Evolutionary conservation across 2,888 invertebrate species (phyloP).

Genomic region (Acleris holmiana): DNA sequence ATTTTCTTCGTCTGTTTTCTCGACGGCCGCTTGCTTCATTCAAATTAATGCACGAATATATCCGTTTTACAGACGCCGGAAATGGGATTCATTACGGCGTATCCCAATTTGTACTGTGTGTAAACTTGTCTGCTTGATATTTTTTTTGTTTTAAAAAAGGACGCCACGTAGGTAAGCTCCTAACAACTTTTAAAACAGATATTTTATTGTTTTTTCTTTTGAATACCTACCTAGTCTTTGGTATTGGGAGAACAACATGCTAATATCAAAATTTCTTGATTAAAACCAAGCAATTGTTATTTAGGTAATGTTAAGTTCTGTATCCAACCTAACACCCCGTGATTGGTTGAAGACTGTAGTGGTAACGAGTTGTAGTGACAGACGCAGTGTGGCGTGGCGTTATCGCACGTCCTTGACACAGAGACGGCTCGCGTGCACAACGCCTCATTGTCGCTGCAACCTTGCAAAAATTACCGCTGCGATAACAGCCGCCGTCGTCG

Average conservation of each 20-base stretch:
- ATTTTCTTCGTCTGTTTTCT: slow-evolving; percentile 35
- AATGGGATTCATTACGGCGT: slow-evolving; percentile 8
- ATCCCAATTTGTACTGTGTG: not conserved
- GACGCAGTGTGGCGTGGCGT: slow-evolving; percentile 60
- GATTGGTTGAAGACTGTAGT: slow-evolving; percentile 29
- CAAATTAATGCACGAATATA: slow-evolving; percentile 33
- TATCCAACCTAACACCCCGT: slow-evolving; percentile 9
- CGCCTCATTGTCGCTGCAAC: slow-evolving; percentile 79
- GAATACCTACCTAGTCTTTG: no score
- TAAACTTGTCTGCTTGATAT: not conserved
- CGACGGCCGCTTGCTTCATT: slow-evolving; percentile 36
- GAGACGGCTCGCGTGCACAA: slow-evolving; percentile 76
- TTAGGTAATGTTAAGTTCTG: not conserved
- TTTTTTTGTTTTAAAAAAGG: not conserved
- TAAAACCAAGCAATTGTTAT: slow-evolving; percentile 5
- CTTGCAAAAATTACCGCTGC: slow-evolving; percentile 77
- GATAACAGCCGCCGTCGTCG: slow-evolving; percentile 65
- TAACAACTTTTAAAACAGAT: no score
- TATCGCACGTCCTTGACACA: slow-evolving; percentile 83
- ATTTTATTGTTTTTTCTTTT: no score
- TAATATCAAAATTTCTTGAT: not conserved
- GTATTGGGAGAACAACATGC: no score
- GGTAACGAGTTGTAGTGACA: slow-evolving; percentile 53
- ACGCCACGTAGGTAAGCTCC: no score
- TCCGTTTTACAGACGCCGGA: slow-evolving; percentile 26